Evolutionary conservation across 2,113 vertebrate species (phyloP).

Genomic region (Noturus placidus): DNA sequence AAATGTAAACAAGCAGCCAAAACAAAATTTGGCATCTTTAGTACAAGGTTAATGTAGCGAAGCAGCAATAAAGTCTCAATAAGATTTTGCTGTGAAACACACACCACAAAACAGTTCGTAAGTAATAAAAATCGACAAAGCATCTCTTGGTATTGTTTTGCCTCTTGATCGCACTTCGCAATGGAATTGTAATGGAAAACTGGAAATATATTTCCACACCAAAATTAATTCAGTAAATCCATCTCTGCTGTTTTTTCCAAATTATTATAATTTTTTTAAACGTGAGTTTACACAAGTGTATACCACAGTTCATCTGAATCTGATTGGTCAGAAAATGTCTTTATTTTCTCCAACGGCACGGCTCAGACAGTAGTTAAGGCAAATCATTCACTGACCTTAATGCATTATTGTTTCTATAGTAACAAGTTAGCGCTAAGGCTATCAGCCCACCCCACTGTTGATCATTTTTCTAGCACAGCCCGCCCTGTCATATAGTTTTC

Average conservation of each 20-base stretch:
- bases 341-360: not conserved
- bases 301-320: not conserved
- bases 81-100: not conserved
- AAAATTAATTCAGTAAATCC: not conserved
- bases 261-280: not conserved
- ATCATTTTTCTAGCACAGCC: not conserved
- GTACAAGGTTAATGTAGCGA: not conserved
- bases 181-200: not conserved
- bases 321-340: not conserved
- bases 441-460: not conserved
- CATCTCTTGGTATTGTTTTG: not conserved
- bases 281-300: not conserved
- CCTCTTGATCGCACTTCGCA: no score
- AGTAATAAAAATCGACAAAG: not conserved
- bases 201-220: not conserved
- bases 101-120: accelerated
- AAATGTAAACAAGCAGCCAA: not conserved
- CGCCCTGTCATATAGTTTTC: not conserved
- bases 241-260: not conserved
- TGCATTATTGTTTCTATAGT: not conserved
- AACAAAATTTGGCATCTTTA: not conserved
- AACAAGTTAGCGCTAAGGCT: not conserved
- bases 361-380: not conserved
- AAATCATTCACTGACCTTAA: not conserved
- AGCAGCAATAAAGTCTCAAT: not conserved